phyloP scores from a whole-genome alignment of 2,888 invertebrate species.

The Cryptocephalus primarius region DNA sequence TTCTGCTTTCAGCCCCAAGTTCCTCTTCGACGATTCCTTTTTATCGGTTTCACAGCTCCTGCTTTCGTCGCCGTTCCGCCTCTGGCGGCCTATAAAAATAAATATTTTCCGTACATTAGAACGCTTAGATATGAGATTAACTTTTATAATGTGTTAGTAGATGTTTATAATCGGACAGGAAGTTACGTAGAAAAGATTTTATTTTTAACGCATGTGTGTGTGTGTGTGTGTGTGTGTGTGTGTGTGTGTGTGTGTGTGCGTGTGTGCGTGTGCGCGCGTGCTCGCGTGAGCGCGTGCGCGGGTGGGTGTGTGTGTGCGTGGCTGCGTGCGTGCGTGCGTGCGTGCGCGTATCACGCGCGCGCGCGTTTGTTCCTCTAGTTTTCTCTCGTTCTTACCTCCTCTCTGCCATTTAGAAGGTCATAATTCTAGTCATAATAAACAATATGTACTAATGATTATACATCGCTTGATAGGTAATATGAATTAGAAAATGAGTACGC shows the following conservation, averaged over 20 bases:
- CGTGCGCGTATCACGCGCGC: too few species aligned
- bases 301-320: neutral
- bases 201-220: slow-evolving; percentile 15
- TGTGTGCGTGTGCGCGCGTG: too few species aligned
- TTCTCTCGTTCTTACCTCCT: too few species aligned
- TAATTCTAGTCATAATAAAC: too few species aligned
- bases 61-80: neutral
- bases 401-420: too few species aligned
- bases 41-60: too few species aligned
- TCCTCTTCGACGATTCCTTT: too few species aligned
- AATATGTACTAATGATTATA: slow-evolving; percentile 15
- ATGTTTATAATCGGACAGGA: slow-evolving; percentile 20
- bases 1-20: too few species aligned
- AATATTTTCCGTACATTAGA: slow-evolving; percentile 3
- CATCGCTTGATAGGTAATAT: slow-evolving; percentile 7
- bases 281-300: too few species aligned
- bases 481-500: slow-evolving; percentile 1
- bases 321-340: too few species aligned
- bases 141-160: slow-evolving; percentile 10
- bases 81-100: slow-evolving; percentile 3
- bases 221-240: too few species aligned
- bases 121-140: slow-evolving; percentile 7
- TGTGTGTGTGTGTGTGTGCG: neutral
- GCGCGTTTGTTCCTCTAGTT: too few species aligned
- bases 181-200: slow-evolving; percentile 16